These are phyloP conservation scores for Charadrius vociferus DNA, from an alignment of 2,113 vertebrate species.

Conservation along the genomic window DNA sequence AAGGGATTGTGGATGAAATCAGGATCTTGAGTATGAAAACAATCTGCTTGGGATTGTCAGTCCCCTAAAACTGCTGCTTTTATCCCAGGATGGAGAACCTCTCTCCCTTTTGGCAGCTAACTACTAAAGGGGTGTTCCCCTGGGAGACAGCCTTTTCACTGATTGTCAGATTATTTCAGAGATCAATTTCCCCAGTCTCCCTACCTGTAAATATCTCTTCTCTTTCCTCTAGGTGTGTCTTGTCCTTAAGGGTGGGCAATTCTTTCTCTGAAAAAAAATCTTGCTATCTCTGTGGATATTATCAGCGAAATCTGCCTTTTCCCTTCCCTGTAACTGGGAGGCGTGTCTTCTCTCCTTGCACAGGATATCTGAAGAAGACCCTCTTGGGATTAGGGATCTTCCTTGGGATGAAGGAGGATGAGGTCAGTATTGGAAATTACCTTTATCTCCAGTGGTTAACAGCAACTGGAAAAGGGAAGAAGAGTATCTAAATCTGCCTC, in stretches of 20 bases:
- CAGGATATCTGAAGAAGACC: neutral
- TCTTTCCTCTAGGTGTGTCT: neutral
- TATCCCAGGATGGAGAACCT: neutral
- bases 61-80: neutral
- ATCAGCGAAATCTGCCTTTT: neutral
- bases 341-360: slow-evolving; percentile 9
- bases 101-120: neutral
- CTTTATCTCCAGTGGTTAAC: slow-evolving; percentile 11
- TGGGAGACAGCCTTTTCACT: neutral
- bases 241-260: neutral
- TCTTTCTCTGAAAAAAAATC: neutral
- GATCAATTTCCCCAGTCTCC: neutral
- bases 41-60: neutral
- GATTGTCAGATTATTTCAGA: neutral
- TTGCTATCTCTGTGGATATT: neutral
- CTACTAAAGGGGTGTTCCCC: neutral
- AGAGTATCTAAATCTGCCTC: neutral
- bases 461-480: slow-evolving; percentile 4
- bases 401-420: neutral
- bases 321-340: neutral
- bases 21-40: slow-evolving; percentile 19
- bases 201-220: neutral
- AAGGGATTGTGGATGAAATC: slow-evolving; percentile 16
- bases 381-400: neutral
- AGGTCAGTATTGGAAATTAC: slow-evolving; percentile 22